These are phyloP conservation scores for Tichodroma muraria DNA, from an alignment of 2,113 vertebrate species.

Conservation along the genomic window DNA sequence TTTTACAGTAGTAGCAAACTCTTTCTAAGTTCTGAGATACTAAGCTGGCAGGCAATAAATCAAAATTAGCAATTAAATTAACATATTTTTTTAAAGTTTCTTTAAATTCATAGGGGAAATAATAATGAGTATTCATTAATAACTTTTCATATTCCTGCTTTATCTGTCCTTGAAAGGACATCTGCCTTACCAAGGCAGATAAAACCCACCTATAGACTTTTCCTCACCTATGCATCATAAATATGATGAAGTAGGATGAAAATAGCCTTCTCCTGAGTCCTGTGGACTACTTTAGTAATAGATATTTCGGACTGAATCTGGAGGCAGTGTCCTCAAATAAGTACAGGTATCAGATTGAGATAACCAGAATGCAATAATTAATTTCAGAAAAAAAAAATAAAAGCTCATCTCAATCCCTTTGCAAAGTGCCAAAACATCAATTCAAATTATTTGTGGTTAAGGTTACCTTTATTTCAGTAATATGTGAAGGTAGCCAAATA, in stretches of 20 bases:
- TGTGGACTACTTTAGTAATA: neutral
- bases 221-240: neutral
- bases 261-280: neutral
- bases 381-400: neutral
- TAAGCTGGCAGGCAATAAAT: neutral
- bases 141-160: neutral
- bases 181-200: neutral
- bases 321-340: neutral
- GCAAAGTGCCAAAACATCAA: conserved; percentile 31
- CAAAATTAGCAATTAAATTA: neutral
- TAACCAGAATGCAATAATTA: neutral
- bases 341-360: neutral
- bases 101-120: neutral
- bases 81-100: neutral
- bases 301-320: neutral
- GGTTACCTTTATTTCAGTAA: conserved; percentile 53
- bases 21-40: neutral
- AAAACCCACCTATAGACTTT: neutral
- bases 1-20: neutral
- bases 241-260: neutral
- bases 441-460: conserved; percentile 45
- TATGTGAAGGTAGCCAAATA: conserved; percentile 40
- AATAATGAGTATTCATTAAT: neutral
- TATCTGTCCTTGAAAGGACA: neutral
- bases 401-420: neutral